Evolutionary conservation across 2,797 vertebrate genomes (phyloP).

Genomic region (Melanotaenia nigrans): DNA sequence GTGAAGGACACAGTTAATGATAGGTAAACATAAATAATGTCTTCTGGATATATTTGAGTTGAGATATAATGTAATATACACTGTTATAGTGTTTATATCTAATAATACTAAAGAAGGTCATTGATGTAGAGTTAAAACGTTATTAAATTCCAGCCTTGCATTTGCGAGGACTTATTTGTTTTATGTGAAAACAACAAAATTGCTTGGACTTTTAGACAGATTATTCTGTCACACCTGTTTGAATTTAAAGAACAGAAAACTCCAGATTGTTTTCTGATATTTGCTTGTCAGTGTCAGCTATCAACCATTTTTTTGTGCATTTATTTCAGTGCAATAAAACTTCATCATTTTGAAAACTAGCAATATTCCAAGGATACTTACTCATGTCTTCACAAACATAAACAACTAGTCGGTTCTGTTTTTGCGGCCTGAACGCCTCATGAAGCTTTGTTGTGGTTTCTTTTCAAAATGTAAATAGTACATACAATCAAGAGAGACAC

Average conservation of each 20-base stretch:
- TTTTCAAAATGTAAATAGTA: slow-evolving; percentile 24
- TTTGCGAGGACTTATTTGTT: background rate
- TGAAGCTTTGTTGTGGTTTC: slow-evolving; percentile 25
- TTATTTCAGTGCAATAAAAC: background rate
- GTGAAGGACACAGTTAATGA: background rate
- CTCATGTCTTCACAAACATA: background rate
- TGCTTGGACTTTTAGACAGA: background rate
- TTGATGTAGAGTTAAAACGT: background rate
- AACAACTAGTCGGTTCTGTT: background rate
- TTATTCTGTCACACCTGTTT: too few species aligned
- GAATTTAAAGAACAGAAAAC: too few species aligned
- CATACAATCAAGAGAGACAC: slow-evolving; percentile 9
- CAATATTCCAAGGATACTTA: background rate
- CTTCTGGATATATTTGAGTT: background rate
- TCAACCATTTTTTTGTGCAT: too few species aligned
- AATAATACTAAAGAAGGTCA: background rate
- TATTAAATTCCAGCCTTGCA: background rate
- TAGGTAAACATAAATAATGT: background rate
- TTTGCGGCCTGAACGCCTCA: background rate
- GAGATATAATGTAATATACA: too few species aligned
- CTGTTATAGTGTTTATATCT: too few species aligned
- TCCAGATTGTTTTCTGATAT: too few species aligned
- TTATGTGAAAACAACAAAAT: background rate
- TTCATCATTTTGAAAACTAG: background rate
- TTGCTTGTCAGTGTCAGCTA: too few species aligned